Evolutionary conservation across 2,888 invertebrate species (phyloP).

Genomic region (Gari tellinella): DNA sequence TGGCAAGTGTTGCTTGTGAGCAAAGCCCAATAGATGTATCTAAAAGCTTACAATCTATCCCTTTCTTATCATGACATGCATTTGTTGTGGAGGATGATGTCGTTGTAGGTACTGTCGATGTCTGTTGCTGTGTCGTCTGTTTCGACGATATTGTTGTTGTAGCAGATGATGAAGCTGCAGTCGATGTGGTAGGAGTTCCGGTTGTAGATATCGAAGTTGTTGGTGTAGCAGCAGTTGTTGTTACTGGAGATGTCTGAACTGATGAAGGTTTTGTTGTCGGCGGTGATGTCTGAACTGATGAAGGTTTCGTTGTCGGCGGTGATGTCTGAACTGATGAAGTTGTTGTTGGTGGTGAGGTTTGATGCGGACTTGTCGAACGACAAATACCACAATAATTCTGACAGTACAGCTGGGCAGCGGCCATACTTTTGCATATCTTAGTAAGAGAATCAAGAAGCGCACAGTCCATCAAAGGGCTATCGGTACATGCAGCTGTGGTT

Average conservation of each 20-base stretch:
- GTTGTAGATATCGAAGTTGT: not conserved
- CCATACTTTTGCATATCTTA: conserved; percentile 17
- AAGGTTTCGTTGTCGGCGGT: not conserved
- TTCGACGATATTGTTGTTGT: not conserved
- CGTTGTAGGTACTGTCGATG: not conserved
- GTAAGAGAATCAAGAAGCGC: conserved; percentile 24
- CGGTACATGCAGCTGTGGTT: conserved; percentile 22
- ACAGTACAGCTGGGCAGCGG: conserved; percentile 28
- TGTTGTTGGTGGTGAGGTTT: conserved; percentile 1
- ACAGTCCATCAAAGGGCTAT: conserved; percentile 36
- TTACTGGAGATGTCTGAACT: not conserved
- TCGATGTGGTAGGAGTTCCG: not conserved
- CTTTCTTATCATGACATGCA: conserved; percentile 16
- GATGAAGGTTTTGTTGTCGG: conserved; percentile 2
- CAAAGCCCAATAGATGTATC: conserved; percentile 10
- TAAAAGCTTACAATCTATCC: conserved; percentile 22
- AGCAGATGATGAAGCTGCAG: not conserved
- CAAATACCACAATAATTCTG: conserved; percentile 39
- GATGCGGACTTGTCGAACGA: conserved; percentile 21
- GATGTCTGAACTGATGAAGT: not conserved
- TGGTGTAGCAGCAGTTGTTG: not conserved
- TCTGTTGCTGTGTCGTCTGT: not conserved
- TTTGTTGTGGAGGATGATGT: not conserved
- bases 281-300: not conserved
- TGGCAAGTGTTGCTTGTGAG: conserved; percentile 5